Percentiles rank a stretch among this genome's conserved stretches.
Evolutionary conservation across 2,113 vertebrate species (phyloP).

Genomic region (Hippolais icterina): DNA sequence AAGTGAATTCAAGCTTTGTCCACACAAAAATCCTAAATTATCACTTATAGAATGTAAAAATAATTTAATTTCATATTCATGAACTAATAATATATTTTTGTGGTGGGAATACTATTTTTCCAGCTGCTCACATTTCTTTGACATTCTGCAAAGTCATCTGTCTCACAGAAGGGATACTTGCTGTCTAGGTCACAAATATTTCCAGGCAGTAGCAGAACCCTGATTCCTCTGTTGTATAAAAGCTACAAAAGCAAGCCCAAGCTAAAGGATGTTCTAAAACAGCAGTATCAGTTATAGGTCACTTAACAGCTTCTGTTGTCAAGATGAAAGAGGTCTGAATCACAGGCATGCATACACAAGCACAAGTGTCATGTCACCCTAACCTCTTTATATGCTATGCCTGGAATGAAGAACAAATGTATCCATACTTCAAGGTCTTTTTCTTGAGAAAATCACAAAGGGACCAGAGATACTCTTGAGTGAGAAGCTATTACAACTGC

Average conservation of each 20-base stretch:
- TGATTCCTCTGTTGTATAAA: neutral
- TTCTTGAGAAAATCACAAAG: neutral
- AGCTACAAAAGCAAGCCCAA: neutral
- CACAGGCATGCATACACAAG: neutral
- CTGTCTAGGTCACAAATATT: neutral
- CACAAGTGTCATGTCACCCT: neutral
- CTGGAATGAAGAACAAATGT: slow-evolving; percentile 20
- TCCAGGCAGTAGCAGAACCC: neutral
- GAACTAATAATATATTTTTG: neutral
- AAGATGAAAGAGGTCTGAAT: neutral
- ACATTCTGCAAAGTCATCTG: neutral
- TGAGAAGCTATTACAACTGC: neutral
- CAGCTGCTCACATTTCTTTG: neutral
- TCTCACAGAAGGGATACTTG: neutral
- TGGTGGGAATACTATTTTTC: neutral
- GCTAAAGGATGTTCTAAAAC: slow-evolving; percentile 9
- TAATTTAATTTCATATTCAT: neutral
- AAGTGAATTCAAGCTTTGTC: neutral
- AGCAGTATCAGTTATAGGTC: slow-evolving; percentile 32
- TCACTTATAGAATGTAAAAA: neutral
- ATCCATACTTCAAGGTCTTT: neutral
- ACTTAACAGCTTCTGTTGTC: slow-evolving; percentile 28
- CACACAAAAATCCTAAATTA: neutral
- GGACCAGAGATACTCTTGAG: neutral
- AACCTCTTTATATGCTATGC: neutral